phyloP scores from a whole-genome alignment of 2,888 invertebrate genomes.

The Pseudoips prasinana region DNA sequence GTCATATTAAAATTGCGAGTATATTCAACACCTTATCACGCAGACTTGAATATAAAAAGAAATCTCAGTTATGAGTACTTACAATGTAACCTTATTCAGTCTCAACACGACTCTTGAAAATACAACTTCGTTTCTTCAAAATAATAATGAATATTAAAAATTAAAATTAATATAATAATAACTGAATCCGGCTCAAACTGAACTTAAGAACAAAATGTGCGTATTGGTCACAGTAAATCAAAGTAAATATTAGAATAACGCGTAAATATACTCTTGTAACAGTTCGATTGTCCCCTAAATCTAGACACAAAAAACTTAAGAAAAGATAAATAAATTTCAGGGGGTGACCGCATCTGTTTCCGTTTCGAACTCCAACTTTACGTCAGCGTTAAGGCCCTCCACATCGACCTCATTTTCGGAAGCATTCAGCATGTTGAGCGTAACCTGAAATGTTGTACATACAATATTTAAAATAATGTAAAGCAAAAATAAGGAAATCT shows the following conservation, averaged over 20 bases:
- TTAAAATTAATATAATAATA: too few species aligned
- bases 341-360: slow-evolving; percentile 88
- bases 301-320: slow-evolving; percentile 28
- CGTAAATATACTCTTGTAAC: slow-evolving; percentile 12
- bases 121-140: too few species aligned
- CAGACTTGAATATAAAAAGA: too few species aligned
- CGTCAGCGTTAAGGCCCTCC: slow-evolving; percentile 89
- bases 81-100: too few species aligned
- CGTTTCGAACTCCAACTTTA: slow-evolving; percentile 91
- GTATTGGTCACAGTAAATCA: neutral
- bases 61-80: too few species aligned
- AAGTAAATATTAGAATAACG: neutral
- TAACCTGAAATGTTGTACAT: slow-evolving; percentile 80
- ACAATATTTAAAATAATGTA: neutral
- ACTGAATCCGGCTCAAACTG: neutral
- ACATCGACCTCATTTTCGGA: slow-evolving; percentile 95
- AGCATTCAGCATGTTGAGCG: slow-evolving; percentile 96
- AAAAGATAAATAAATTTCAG: slow-evolving; percentile 65
- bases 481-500: too few species aligned
- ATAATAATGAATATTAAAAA: too few species aligned
- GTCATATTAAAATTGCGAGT: too few species aligned
- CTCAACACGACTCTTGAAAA: too few species aligned
- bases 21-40: too few species aligned
- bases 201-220: neutral
- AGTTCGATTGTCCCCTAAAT: slow-evolving; percentile 13